A percentile compares a stretch with the other conserved stretches of the same genome.
Conservation (phyloP, 2,888 invertebrate genomes). For the Tricholauxania praeusta region DNA sequence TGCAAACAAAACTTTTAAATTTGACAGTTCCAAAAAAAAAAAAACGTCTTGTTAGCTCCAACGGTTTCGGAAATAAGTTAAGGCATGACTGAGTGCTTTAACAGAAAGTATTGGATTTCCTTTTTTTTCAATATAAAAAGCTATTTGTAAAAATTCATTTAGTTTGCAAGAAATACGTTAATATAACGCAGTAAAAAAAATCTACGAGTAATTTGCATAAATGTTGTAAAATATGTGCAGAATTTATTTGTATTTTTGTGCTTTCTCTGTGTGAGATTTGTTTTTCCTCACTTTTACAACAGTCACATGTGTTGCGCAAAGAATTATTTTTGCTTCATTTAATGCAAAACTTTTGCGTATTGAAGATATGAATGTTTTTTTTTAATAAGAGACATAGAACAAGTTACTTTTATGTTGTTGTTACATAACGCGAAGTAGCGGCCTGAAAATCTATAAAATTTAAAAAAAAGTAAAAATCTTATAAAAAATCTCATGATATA, state of each 20-base stretch:
- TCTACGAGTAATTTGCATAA: conserved; percentile 20
- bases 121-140: not conserved
- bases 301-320: conserved; percentile 19
- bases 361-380: too few species aligned
- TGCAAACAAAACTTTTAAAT: conserved; percentile 9
- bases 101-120: not conserved
- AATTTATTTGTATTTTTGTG: not conserved
- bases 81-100: too few species aligned
- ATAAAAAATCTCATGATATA: too few species aligned
- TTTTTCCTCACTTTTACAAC: not conserved
- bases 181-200: too few species aligned
- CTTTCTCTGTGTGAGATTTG: not conserved
- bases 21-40: not conserved
- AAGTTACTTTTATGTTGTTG: too few species aligned
- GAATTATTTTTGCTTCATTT: conserved; percentile 30
- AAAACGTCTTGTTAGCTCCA: not conserved
- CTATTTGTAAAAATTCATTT: too few species aligned
- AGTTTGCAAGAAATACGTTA: too few species aligned
- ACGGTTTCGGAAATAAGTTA: not conserved
- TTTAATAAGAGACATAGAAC: too few species aligned
- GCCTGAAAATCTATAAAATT: too few species aligned
- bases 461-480: too few species aligned
- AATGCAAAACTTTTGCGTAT: conserved; percentile 3
- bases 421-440: too few species aligned
- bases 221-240: conserved; percentile 31